These are phyloP conservation scores for Eptesicus fuscus DNA, from an alignment of 2,113 vertebrate species.

Conservation along the genomic window DNA sequence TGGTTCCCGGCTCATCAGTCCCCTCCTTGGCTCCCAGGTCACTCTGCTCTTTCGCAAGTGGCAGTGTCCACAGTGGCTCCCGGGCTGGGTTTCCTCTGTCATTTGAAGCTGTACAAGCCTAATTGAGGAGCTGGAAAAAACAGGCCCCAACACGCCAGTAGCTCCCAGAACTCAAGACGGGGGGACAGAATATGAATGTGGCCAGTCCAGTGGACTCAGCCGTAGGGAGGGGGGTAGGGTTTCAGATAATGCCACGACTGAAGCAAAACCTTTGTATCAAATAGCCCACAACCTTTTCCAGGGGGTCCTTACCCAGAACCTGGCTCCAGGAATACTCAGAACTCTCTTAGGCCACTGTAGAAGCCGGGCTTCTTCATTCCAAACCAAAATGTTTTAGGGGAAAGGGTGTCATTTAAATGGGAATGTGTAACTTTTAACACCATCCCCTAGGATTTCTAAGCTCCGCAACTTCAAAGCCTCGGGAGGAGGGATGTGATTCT, in stretches of 20 bases:
- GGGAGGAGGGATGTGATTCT: slow-evolving; percentile 42
- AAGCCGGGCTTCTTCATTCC: slow-evolving; percentile 26
- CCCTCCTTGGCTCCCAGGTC: not conserved
- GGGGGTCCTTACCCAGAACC: not conserved
- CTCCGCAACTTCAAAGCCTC: slow-evolving; percentile 28
- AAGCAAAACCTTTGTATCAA: slow-evolving; percentile 25
- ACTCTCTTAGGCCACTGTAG: not conserved
- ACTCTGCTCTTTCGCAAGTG: not conserved
- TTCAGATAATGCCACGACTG: slow-evolving; percentile 52
- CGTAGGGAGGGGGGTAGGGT: not conserved
- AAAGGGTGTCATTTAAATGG: slow-evolving; percentile 37
- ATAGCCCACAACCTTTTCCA: slow-evolving; percentile 29
- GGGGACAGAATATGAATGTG: slow-evolving; percentile 63
- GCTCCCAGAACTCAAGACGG: slow-evolving; percentile 50
- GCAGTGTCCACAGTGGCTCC: not conserved
- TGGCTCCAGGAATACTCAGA: not conserved
- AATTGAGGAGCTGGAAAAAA: slow-evolving; percentile 74
- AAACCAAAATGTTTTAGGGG: slow-evolving; percentile 46
- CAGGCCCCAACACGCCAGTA: slow-evolving; percentile 50
- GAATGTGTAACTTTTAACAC: slow-evolving; percentile 33
- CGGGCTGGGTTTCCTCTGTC: slow-evolving; percentile 44
- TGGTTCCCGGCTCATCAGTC: not conserved
- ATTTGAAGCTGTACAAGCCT: slow-evolving; percentile 70
- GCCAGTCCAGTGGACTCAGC: not conserved
- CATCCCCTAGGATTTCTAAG: slow-evolving; percentile 38